Evolutionary conservation across 2,888 invertebrate species (phyloP), one percentile per base, ranked within the genome.

Genomic region (Theristus sp.): DNA sequence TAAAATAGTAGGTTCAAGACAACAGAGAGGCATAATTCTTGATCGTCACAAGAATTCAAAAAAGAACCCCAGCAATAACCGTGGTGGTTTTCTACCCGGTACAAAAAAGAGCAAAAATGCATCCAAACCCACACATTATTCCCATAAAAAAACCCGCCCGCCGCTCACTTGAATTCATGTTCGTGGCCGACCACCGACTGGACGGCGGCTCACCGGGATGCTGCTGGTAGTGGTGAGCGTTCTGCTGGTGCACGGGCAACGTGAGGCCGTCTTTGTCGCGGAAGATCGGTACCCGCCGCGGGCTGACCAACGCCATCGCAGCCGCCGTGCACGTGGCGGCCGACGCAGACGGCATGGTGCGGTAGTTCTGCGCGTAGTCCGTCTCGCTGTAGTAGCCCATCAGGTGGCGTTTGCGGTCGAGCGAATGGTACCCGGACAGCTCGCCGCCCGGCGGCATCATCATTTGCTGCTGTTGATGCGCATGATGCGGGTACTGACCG

Each of bases 361-460:
- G 49, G 49, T 49, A 49, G n/a, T n/a, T n/a, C n/a, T n/a, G n/a
- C 20, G 20, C n/a, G 24, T 49, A 49, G 49, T 49, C 54, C 2
- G 54, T 17, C 54, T 54, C 54, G 27, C 54, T 61, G 56, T 60
- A 61, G 54, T 63, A 65, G 24, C 66, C 66, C 58, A 64, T 60
- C 49, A 68, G 61, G 62, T 67, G 67, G 25, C 61, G 61, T 63
- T 69, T 69, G 13, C 69, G 62, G 62, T 69, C 69, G 53, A 69
- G 62, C 47, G 69, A 69, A 61, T 69, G 68, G 57, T 65, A 68
- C 31, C 66, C 66, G 56, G 57, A 52, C 47, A 62, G 1, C n/a
- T n/a, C n/a, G n/a, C n/a, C n/a, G 28, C 56, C 56, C 49, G 27
- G 10, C 25, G 57, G 25, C 2, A 2, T 29, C 13, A 17, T 20